Percentiles rank a stretch among this genome's conserved stretches.
Evolutionary conservation across 2,888 invertebrate genomes (phyloP).

Genomic region (Cyrtodaria siliqua): DNA sequence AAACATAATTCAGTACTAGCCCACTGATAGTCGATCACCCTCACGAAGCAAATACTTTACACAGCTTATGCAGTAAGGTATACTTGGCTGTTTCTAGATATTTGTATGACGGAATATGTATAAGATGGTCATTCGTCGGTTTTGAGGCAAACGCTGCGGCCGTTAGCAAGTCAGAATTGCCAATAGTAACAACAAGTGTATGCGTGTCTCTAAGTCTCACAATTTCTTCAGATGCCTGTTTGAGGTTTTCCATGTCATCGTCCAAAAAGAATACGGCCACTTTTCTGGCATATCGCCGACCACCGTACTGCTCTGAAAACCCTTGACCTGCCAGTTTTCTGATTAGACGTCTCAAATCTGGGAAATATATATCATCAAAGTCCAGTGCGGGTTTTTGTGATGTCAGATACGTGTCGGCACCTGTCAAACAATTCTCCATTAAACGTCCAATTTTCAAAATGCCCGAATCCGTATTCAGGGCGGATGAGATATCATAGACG

Average conservation of each 20-base stretch:
- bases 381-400: conserved; percentile 49
- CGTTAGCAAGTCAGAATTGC: conserved; percentile 54
- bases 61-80: conserved; percentile 63
- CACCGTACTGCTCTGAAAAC: conserved; percentile 61
- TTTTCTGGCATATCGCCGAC: conserved; percentile 62
- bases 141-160: conserved; percentile 60
- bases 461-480: conserved; percentile 51
- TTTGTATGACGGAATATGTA: conserved; percentile 65
- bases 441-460: conserved; percentile 61
- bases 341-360: conserved; percentile 62
- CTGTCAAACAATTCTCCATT: conserved; percentile 65
- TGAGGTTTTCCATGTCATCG: conserved; percentile 65
- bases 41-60: conserved; percentile 38
- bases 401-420: conserved; percentile 62
- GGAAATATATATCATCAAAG: conserved; percentile 61
- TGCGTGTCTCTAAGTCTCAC: conserved; percentile 56
- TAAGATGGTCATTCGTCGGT: conserved; percentile 63
- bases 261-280: conserved; percentile 76
- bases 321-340: conserved; percentile 47
- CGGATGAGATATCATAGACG: conserved; percentile 62
- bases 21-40: no score
- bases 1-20: no score
- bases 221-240: conserved; percentile 60
- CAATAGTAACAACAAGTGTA: conserved; percentile 66
- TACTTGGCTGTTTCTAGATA: conserved; percentile 56